Base-by-base conservation (phyloP, 2,888 invertebrate species). In the Drosophila ochracea region DNA sequence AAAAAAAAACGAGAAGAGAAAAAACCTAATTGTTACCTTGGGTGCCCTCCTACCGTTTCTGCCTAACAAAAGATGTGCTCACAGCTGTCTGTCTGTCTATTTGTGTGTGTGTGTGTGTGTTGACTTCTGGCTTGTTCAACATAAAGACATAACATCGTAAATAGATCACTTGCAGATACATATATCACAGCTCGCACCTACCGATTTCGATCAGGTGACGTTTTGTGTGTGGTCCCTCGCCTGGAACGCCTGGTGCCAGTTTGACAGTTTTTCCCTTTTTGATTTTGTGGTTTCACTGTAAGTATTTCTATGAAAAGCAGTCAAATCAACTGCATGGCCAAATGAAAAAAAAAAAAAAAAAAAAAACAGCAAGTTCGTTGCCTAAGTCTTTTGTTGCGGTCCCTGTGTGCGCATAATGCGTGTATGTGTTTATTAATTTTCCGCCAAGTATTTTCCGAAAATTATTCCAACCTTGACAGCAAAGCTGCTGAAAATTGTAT, bases 391-490 rank as follows among this genome's bases (percentile, higher is more conserved):
- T 84, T 81, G 76, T 83, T 72, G 80, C 60, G 3, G 57, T 43
- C 31, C 37, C 64, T 73, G 58, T 65, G 66, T 35, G 55, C 68
- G 52, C 72, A 68, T 72, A 70, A 74, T 82, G 68, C 79, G 66
- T 76, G 59, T 68, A 66, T 73, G 68, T 84, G 71, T 80, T 74
- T 80, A 89, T 84, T 87, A 90, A 88, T 87, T 87, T 90, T 79
- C 88, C 85, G 89, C 85, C 86, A 83, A 90, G 87, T 71, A 83
- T 83, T 73, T 83, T 79, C 67, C 69, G 83, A 89, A 92, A 91
- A 92, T 92, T 91, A 92, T 91, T 89, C 91, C 84, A 84, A 84
- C 92, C 92, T 92, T 92, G 92, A 88, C 92, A 91, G 91, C 91
- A 91, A 92, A 90, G 67, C 70, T 74, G 72, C 71, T 76, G 80